These are phyloP conservation scores for Macrotis lagotis DNA, from an alignment of 2,113 vertebrate genomes.

Conservation along the genomic window DNA sequence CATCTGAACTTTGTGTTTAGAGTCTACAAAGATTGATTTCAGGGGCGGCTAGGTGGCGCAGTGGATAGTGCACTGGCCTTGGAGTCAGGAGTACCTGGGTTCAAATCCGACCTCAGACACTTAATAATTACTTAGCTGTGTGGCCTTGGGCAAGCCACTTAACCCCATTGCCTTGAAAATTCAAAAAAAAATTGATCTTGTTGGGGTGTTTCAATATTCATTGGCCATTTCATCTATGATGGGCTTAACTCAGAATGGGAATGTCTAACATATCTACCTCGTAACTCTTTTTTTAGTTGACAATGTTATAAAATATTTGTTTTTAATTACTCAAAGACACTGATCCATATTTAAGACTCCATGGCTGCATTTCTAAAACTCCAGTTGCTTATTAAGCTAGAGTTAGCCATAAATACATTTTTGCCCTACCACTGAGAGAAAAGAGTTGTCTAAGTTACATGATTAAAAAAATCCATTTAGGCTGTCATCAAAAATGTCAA, in stretches of 20 bases:
- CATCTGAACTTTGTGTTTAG: background rate
- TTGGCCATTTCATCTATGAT: constrained; percentile 50
- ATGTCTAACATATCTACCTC: constrained; percentile 30
- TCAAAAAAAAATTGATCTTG: too few species aligned
- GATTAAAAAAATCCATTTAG: constrained; percentile 77
- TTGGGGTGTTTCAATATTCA: constrained; percentile 42
- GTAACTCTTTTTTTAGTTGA: constrained; percentile 46
- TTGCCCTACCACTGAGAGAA: constrained; percentile 62
- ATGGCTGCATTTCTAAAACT: constrained; percentile 54
- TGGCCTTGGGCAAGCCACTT: too few species aligned
- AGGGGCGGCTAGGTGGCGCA: too few species aligned
- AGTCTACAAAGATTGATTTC: too few species aligned
- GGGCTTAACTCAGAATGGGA: constrained; percentile 54
- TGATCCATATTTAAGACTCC: constrained; percentile 70
- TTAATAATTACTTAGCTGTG: too few species aligned
- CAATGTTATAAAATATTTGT: constrained; percentile 65
- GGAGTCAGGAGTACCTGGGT: too few species aligned
- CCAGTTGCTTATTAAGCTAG: constrained; percentile 68
- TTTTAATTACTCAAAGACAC: constrained; percentile 72
- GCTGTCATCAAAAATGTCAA: constrained; percentile 70
- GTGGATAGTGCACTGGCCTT: too few species aligned
- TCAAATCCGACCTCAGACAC: too few species aligned
- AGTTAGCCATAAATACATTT: constrained; percentile 69
- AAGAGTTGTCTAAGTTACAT: constrained; percentile 75
- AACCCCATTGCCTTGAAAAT: too few species aligned